Base-by-base conservation (phyloP, 2,888 invertebrate genomes). In the Acanthosepion pharaonis region DNA sequence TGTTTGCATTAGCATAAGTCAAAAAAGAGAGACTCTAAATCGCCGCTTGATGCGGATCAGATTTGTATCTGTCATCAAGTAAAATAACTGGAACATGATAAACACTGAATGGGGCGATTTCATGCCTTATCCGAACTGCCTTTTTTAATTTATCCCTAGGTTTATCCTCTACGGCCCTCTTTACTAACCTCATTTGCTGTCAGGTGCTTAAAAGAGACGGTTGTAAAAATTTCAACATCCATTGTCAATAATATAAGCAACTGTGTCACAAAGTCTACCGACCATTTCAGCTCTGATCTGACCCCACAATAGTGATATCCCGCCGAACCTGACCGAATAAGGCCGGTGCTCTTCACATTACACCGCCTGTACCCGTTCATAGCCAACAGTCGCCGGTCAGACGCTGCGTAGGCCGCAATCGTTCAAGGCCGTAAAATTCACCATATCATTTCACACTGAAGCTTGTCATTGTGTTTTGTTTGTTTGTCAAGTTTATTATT, bases 1-100 rank as follows among this genome's bases (percentile, higher is more conserved):
- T 78, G 78, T 78, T 78, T 78, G 78, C 78, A 78, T 78, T 78
- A 78, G n/a, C n/a, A n/a, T n/a, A 78, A 78, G n/a, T 78, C n/a
- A 33, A n/a, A 59, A 78, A 78, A 78, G 78, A 78, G 78, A 78
- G 78, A n/a, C 78, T 33, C n/a, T 78, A 78, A 78, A 78, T 78
- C 78, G 78, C 78, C 0, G 78, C 78, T 78, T 78, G n/a, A 78
- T 78, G n/a, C 5, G 33, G 78, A 78, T 78, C n/a, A 78, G n/a
- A 78, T 78, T 78, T 78, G 78, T 78, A 33, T n/a, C 78, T 78
- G 78, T 78, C 78, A 78, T 4, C 78, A n/a, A 78, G n/a, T n/a
- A 15, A 33, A 78, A 78, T 78, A 6, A 59, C 23, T 6, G 59
- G 6, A 25, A 59, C 59, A 59, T 23, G 23, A 59, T 59, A 20